Evolutionary conservation across 2,113 vertebrate genomes (phyloP), one percentile per base, ranked within the genome.

Genomic region (Saccopteryx leptura): DNA sequence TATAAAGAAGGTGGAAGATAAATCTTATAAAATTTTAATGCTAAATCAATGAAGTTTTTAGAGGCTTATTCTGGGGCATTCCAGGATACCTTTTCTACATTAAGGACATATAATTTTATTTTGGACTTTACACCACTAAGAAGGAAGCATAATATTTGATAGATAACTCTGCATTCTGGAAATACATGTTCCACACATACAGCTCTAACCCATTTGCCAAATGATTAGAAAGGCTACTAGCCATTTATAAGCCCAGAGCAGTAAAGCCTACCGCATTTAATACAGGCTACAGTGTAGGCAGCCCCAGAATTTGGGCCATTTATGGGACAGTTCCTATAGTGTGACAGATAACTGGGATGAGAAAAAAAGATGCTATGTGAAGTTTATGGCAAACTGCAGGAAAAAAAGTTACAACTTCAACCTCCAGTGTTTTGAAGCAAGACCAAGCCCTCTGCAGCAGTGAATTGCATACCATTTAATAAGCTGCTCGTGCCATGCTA

Each of bases 1-100:
- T 66, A 11, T 87, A 54, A 92, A 76, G 26, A 97, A 33, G 65
- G 11, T 74, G 10, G 39, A 75, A 66, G 89, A 90, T n/a, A 81
- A 88, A 66, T 71, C 54, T 92, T 75, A 80, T 0, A 9, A 80
- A 71, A 54, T 54, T 71, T 82, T 39, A 81, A 7, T 80, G 13
- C 31, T 9, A 90, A 87, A 69, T 92, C 31, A 84, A 3, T 81
- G 46, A 85, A 50, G 5, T 26, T 82, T 92, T 90, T 56, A 68
- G 21, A 95, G 17, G 14, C 46, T 66, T 28, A 17, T 63, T 97
- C 10, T 46, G 24, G 15, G 19, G 11, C 26, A 88, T 90, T 18
- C 13, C 1, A 4, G 19, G 75, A 65, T 63, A 75, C 68, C 5
- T 11, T 9, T 4, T 92, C 1, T 54, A 18, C 14, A 48, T 79